Conservation (phyloP, 1,140 invertebrate genomes). For the Heliconius congener region DNA sequence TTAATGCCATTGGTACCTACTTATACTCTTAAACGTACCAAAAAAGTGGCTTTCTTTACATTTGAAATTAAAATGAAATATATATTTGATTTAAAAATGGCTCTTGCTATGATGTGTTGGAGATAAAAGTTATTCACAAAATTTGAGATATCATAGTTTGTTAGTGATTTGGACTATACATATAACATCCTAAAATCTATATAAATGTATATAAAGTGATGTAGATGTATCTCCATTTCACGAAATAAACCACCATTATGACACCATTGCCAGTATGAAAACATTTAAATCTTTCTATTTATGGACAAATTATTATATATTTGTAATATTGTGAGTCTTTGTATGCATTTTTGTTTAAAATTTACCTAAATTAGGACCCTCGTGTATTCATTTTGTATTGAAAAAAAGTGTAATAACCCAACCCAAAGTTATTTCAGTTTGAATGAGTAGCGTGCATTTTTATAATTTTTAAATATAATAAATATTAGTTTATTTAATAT, state of each 20-base stretch:
- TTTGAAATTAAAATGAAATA: neutral
- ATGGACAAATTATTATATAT: neutral
- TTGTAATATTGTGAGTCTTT: neutral
- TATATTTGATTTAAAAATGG: neutral
- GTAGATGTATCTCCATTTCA: too few species aligned
- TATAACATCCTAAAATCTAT: too few species aligned
- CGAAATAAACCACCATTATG: too few species aligned
- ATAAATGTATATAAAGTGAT: too few species aligned
- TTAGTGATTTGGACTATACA: too few species aligned
- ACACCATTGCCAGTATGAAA: neutral
- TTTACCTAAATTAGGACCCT: neutral
- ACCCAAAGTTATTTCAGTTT: conserved; percentile 50
- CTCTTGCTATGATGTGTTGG: neutral
- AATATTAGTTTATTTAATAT: too few species aligned
- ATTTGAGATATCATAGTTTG: too few species aligned
- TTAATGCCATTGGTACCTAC: too few species aligned
- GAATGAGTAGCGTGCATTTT: neutral
- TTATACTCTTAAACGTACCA: neutral
- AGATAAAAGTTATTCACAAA: neutral
- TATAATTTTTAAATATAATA: too few species aligned
- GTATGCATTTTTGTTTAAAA: neutral
- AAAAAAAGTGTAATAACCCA: conserved; percentile 53
- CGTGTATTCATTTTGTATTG: neutral
- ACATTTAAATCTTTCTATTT: neutral
- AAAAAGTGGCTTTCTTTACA: neutral